Evolutionary conservation across 2,888 invertebrate genomes (phyloP), one percentile per base, ranked within the genome.

Genomic region (Rhingia campestris): DNA sequence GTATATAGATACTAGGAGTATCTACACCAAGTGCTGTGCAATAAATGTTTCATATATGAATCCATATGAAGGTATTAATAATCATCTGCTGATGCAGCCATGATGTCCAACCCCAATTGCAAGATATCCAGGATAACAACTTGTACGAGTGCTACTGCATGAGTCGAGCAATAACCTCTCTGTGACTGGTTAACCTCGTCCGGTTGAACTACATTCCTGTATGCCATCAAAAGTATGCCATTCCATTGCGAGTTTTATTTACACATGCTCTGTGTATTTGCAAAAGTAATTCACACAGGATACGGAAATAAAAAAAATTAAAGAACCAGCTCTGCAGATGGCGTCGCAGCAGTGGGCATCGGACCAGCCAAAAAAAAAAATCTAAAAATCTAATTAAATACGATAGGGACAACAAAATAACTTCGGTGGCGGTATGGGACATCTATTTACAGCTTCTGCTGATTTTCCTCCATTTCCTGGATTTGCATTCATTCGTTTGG

Each of bases 381-480:
- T 41, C 70, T 58, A 64, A 81, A 64, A 69, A 64, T 22, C 22
- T 22, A 81, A 75, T 81, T 67, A 67, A 61, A 80, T 73, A 73
- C 72, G 61, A 56, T 56, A 54, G 61, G 43, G 49, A 76, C 53
- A 61, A 30, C 59, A 72, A 33, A 72, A 64, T 59, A 70, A 63
- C 30, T 54, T 4, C 6, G 32, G 4, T 22, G 66, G 32, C 6
- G 14, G 4, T 47, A 64, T 4, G 1, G 7, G 32, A 54, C 33
- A 14, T 39, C 66, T 59, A 69, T 80, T 80, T 69, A 74, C 75
- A 67, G 66, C 66, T 66, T 32, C 35, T 75, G 74, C 33, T 66
- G 22, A 22, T 22, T 22, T 22, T 22, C 22, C 22, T 22, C 22
- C 22, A 22, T 64, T 47, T 33, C 14, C 41, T 49, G 1, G n/a